Base-by-base conservation (phyloP, 1,140 invertebrate species). In the Holotrichia oblita region DNA sequence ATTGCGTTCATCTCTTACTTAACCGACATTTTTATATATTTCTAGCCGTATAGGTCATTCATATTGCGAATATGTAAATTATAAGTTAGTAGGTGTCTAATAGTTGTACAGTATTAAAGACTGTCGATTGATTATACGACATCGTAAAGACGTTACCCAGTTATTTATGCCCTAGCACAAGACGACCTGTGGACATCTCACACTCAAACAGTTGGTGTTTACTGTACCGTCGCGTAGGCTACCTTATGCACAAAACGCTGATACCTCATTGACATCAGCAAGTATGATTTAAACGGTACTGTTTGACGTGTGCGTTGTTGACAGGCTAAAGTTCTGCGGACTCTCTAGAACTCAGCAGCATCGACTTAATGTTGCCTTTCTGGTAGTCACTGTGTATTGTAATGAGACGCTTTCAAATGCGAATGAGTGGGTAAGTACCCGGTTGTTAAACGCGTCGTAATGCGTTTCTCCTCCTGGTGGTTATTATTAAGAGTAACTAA, bases 401-500 rank as follows among this genome's bases (percentile, higher is more conserved):
- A 55, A 55, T 55, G 48, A 55, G 48, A 55, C 48, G 48, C 17
- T 17, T 55, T 55, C 48, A 55, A 55, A 14, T 55, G 17, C 17
- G 48, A 17, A 55, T 55, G 48, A 55, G 48, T 55, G 48, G 48
- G 48, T 55, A 55, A 55, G 48, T 55, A n/a, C 48, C 14, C 48
- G 48, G 48, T 17, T 55, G 48, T 55, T 55, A 55, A 55, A 17
- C 17, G 48, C 17, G 48, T 12, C 48, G 14, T 55, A 55, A 55
- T 55, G 48, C 48, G 27, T 34, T 34, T 34, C 27, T 17, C 48
- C 14, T 55, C 14, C 14, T n/a, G 48, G 9, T n/a, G 48, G 48
- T n/a, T 55, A 17, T 55, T 55, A 6, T 55, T 55, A 55, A 55
- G 48, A 55, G 48, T 55, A 55, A 17, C 48, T 14, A 55, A 55